Conservation (phyloP, 2,113 vertebrate genomes). For the Cryptotis parvus region DNA sequence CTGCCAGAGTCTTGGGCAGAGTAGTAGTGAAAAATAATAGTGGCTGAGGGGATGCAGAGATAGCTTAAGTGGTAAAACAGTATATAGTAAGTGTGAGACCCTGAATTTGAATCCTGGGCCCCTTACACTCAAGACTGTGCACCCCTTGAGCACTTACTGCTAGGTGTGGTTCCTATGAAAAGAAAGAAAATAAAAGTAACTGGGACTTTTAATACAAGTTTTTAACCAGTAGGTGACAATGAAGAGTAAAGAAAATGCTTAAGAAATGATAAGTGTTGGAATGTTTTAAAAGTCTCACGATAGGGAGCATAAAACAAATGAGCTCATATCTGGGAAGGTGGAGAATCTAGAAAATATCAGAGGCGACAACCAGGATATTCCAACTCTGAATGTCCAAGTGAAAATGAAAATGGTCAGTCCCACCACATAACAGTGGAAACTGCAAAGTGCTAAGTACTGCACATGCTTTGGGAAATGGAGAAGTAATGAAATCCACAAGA, state of each 20-base stretch:
- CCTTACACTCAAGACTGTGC: too few species aligned
- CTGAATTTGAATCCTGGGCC: background rate
- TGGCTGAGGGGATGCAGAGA: too few species aligned
- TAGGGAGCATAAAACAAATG: accelerated
- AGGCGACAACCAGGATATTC: too few species aligned
- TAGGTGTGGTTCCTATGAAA: too few species aligned
- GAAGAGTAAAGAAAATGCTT: background rate
- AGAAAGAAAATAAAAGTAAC: too few species aligned
- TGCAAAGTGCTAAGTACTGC: background rate
- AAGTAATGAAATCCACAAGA: background rate
- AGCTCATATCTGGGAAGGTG: background rate
- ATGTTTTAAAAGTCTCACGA: background rate
- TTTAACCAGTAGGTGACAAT: background rate
- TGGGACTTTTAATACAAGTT: background rate
- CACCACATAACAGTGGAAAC: background rate
- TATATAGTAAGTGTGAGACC: too few species aligned
- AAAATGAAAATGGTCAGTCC: background rate
- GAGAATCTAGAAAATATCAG: background rate
- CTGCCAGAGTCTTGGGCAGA: background rate
- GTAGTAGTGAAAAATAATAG: background rate
- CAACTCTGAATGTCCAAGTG: background rate
- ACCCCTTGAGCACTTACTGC: too few species aligned
- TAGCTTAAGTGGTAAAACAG: too few species aligned
- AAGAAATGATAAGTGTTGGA: background rate
- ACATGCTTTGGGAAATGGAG: background rate